Conservation (phyloP, 2,888 invertebrate genomes). For the Agrotis segetum region DNA sequence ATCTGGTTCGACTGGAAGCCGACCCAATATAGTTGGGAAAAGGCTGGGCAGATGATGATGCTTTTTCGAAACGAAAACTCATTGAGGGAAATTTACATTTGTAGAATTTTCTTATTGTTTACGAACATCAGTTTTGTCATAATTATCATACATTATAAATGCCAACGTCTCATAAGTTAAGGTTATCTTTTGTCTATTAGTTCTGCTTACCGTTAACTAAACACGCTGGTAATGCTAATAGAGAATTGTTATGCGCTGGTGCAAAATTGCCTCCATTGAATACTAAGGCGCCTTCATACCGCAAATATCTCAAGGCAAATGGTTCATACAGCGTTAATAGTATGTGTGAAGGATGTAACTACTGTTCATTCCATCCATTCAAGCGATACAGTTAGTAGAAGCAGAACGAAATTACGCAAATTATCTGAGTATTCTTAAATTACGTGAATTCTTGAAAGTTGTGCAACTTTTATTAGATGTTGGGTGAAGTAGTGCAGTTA, state of each 20-base stretch:
- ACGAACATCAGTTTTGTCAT: neutral
- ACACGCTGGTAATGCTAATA: conserved; percentile 31
- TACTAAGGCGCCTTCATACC: conserved; percentile 28
- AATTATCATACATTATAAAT: neutral
- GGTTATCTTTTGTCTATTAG: conserved; percentile 24
- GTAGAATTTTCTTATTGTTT: too few relatives aligned
- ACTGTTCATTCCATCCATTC: conserved; percentile 27
- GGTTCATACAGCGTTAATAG: conserved; percentile 27
- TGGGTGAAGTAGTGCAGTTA: neutral
- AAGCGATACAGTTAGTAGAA: conserved; percentile 24
- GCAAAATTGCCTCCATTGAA: conserved; percentile 42
- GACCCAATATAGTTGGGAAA: too few relatives aligned
- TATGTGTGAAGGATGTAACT: conserved; percentile 40
- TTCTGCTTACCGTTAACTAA: neutral
- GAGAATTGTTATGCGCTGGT: conserved; percentile 18
- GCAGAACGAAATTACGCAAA: conserved; percentile 35
- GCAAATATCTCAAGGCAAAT: conserved; percentile 39
- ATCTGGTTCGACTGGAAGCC: too few relatives aligned
- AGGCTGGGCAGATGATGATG: too few relatives aligned
- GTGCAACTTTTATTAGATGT: neutral
- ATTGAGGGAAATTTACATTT: too few relatives aligned
- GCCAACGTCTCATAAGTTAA: conserved; percentile 5
- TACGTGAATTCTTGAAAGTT: neutral
- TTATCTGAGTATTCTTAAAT: conserved; percentile 7
- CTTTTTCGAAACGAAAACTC: too few relatives aligned